Conservation (phyloP, 1,140 invertebrate genomes). For the Nixonia krombeini region DNA sequence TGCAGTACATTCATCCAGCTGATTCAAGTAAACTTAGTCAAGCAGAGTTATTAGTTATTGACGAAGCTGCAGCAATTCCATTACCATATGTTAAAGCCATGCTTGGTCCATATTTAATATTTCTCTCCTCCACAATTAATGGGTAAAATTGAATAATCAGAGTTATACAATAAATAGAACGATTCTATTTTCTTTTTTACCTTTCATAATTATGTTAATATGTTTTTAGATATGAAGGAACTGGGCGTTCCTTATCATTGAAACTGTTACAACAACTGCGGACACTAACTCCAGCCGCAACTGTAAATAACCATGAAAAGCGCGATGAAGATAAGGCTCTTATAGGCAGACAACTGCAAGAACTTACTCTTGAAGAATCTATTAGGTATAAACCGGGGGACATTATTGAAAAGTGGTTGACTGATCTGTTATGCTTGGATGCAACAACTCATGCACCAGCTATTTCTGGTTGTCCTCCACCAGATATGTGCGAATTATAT, state of each 20-base stretch:
- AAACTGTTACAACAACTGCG: conserved; percentile 95
- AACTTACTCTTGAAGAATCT: conserved; percentile 89
- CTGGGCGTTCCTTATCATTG: conserved; percentile 94
- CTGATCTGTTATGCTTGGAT: conserved; percentile 92
- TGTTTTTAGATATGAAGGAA: conserved; percentile 88
- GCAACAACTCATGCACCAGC: conserved; percentile 77
- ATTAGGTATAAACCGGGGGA: conserved; percentile 95
- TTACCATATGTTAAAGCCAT: conserved; percentile 93
- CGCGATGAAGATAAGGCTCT: conserved; percentile 62
- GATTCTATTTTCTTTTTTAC: too few relatives aligned
- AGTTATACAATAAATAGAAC: too few relatives aligned
- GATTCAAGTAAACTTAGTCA: conserved; percentile 92
- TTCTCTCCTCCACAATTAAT: conserved; percentile 97
- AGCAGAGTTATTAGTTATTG: conserved; percentile 96
- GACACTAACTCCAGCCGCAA: conserved; percentile 73
- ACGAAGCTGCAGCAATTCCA: conserved; percentile 99
- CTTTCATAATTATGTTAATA: too few relatives aligned
- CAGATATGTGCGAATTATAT: conserved; percentile 91
- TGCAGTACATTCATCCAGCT: conserved; percentile 90
- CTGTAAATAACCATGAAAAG: conserved; percentile 65
- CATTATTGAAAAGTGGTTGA: conserved; percentile 92
- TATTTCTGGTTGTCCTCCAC: conserved; percentile 87
- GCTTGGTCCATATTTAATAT: conserved; percentile 93
- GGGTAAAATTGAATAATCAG: too few relatives aligned
- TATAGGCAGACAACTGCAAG: conserved; percentile 70